phyloP scores from a whole-genome alignment of 2,888 invertebrate genomes.

The Drosophila glabriapex region DNA sequence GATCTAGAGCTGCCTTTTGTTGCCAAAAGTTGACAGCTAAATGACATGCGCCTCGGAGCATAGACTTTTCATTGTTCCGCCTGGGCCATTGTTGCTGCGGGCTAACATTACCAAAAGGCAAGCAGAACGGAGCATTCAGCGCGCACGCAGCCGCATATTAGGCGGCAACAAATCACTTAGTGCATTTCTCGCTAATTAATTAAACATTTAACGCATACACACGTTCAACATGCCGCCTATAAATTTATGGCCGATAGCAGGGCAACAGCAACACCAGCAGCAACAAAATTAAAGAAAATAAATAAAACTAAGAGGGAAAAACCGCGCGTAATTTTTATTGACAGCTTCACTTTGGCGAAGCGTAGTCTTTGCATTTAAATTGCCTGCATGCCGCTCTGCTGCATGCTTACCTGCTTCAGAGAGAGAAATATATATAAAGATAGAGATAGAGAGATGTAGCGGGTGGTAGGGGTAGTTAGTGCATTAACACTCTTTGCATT shows the following conservation, averaged over 20 bases:
- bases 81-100: slow-evolving; percentile 23
- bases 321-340: slow-evolving; percentile 76
- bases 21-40: slow-evolving; percentile 74
- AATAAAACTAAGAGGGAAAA: slow-evolving; percentile 23
- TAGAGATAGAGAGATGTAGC: neutral
- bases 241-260: slow-evolving; percentile 60
- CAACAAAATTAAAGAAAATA: slow-evolving; percentile 21
- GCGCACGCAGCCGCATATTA: slow-evolving; percentile 25
- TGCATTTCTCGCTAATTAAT: slow-evolving; percentile 71
- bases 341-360: slow-evolving; percentile 71
- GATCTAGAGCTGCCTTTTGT: slow-evolving; percentile 49
- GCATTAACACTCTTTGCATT: slow-evolving; percentile 72
- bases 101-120: neutral
- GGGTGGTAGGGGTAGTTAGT: slow-evolving; percentile 6
- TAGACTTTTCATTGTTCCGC: slow-evolving; percentile 16
- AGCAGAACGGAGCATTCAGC: neutral
- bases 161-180: slow-evolving; percentile 46
- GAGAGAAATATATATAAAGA: neutral
- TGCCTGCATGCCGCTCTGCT: slow-evolving; percentile 69
- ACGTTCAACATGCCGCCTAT: slow-evolving; percentile 51
- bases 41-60: slow-evolving; percentile 43
- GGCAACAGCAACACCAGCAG: slow-evolving; percentile 9
- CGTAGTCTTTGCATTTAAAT: slow-evolving; percentile 73
- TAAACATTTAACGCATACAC: slow-evolving; percentile 72
- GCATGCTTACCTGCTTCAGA: slow-evolving; percentile 41